Evolutionary conservation across 2,888 invertebrate genomes (phyloP), one percentile per base, ranked within the genome.

Genomic region (Eustalomyia histrio): DNA sequence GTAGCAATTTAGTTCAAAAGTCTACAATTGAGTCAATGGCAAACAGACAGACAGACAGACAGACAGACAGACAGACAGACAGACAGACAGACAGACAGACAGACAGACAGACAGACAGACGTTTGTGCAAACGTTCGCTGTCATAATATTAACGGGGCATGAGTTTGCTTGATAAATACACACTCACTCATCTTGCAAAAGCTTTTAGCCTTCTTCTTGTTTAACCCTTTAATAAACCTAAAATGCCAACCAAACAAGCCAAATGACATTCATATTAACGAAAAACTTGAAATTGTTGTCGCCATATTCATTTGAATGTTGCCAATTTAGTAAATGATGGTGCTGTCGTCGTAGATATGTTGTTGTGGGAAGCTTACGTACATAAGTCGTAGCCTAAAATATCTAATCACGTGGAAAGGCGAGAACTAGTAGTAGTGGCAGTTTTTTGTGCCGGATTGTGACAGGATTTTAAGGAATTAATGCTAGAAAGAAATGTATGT

Each of bases 391-490:
- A 43, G 63, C 75, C 21, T 39, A 39, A 16, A 57, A 61, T 61
- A 55, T 78, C 73, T 84, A 89, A 90, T 90, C 89, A 88, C 87
- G 89, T 88, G 89, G 89, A 90, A 90, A 90, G 89, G 89, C 90
- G 89, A 88, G 89, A 90, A 89, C 90, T 89, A 67, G 78, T 73
- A 72, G 18, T 67, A 63, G 61, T 67, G n/a, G n/a, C n/a, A n/a
- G n/a, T n/a, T n/a, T 73, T 67, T 79, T 47, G 10, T 39, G 12
- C 14, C 12, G 16, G 43, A 47, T 47, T 47, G 43, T 47, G n/a
- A 47, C 43, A 14, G 43, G 43, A 47, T 47, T 47, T 47, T 47
- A n/a, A 47, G n/a, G 43, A 47, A 47, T 47, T 47, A 47, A 47
- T n/a, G n/a, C 43, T 47, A 47, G 43, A 3, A 47, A 47, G 14